phyloP scores from a whole-genome alignment of 2,113 vertebrate species.

The Zosterops borbonicus region DNA sequence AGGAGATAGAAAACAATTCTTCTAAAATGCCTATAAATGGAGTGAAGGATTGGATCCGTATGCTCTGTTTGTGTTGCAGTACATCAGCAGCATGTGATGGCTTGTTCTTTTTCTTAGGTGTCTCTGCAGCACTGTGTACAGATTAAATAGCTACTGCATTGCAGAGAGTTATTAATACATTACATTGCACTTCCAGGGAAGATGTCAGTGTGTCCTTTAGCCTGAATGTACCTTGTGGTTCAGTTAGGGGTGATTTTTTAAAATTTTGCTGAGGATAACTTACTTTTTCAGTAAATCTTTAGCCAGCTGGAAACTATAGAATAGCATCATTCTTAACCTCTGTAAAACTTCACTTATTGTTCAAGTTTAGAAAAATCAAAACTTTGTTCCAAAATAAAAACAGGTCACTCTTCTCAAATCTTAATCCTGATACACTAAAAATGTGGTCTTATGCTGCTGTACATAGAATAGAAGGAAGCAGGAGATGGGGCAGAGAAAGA shows the following conservation, averaged over 20 bases:
- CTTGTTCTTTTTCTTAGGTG: constrained; percentile 43
- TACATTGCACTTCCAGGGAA: background rate
- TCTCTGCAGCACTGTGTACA: constrained; percentile 43
- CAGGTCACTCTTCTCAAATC: background rate
- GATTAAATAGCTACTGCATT: constrained; percentile 63
- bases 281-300: background rate
- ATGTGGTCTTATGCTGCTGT: background rate
- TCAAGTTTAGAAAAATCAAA: background rate
- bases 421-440: background rate
- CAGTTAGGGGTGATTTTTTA: background rate
- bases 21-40: constrained; percentile 1
- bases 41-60: background rate
- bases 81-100: constrained; percentile 25
- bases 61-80: constrained; percentile 18
- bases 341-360: background rate
- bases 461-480: background rate
- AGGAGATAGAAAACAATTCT: background rate
- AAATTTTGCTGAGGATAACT: background rate
- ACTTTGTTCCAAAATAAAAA: background rate
- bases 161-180: constrained; percentile 54
- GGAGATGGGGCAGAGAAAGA: background rate
- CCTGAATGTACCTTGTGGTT: background rate
- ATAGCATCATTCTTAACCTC: background rate
- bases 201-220: constrained; percentile 54
- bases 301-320: background rate